Base-by-base conservation (phyloP, 2,888 invertebrate genomes). In the Drosophila tripunctata region DNA sequence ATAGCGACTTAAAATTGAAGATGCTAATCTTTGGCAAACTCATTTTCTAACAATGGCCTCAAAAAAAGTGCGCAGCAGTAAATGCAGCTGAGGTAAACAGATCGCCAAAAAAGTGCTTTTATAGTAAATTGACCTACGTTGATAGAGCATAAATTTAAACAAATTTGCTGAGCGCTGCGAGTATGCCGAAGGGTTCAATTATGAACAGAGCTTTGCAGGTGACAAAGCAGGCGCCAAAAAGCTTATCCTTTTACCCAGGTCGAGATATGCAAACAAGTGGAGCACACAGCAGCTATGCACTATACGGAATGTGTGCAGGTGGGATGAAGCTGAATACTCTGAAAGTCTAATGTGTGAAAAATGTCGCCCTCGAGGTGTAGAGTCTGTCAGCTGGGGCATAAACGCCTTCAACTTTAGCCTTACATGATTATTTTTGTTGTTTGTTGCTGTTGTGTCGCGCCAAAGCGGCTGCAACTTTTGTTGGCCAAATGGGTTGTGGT, bases 111-210 rank as follows among this genome's bases (percentile, higher is more conserved):
- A 50, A 52, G 27, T 19, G 52, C 30, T 61, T 58, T 31, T 24
- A 31, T 19, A 35, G 52, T 56, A 24, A 45, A 43, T 67, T 72
- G 43, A 15, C 21, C 22, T 35, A 15, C n/a, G 22, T 36, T 24
- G 48, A 12, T 36, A 50, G 19, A 27, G 17, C 65, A 64, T 63
- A 76, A 79, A 67, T 71, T 82, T 67, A 78, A 75, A 76, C 65
- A 85, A 78, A 73, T 78, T 78, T 72, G 65, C 64, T 52, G 58
- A 68, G 22, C 84, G 54, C 22, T 70, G 58, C 45, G 35, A 58
- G 64, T 69, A 57, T 75, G 50, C 78, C 67, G 78, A 73, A 70
- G 75, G 67, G 85, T 85, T 81, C 85, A 81, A 85, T 80, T 80
- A 85, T 82, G 72, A 78, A 69, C 56, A 58, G 55, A 55, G 48